Conservation (phyloP, 2,888 invertebrate genomes). For the Empis stercorea region DNA sequence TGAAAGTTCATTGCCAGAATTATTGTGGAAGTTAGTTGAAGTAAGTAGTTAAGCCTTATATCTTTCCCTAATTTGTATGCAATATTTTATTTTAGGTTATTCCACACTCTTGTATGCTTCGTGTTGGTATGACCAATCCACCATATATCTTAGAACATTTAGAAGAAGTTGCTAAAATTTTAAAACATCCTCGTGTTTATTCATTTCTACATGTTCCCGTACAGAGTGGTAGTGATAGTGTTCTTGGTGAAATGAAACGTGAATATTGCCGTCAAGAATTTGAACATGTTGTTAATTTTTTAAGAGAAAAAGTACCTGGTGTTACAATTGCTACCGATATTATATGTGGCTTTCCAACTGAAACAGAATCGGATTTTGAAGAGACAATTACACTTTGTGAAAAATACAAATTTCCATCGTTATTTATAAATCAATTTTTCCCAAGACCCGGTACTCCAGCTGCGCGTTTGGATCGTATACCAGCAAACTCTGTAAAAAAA, state of each 20-base stretch:
- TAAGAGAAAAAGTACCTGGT: constrained; percentile 70
- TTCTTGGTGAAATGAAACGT: constrained; percentile 88
- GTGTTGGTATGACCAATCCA: constrained; percentile 97
- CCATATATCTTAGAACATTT: constrained; percentile 95
- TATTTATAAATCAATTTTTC: constrained; percentile 98
- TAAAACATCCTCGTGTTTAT: constrained; percentile 82
- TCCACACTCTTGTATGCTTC: constrained; percentile 56
- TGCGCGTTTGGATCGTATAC: constrained; percentile 73
- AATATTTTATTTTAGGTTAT: constrained; percentile 19
- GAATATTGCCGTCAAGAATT: constrained; percentile 89
- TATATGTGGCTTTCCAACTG: constrained; percentile 97
- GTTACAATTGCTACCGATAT: constrained; percentile 95
- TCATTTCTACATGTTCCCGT: constrained; percentile 95
- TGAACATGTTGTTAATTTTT: constrained; percentile 71
- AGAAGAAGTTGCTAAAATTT: constrained; percentile 73
- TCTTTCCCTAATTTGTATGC: neutral
- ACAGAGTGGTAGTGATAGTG: constrained; percentile 92
- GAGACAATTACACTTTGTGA: constrained; percentile 72
- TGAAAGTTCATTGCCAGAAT: constrained; percentile 70
- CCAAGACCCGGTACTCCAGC: constrained; percentile 95
- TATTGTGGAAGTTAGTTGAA: constrained; percentile 74
- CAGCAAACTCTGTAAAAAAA: constrained; percentile 75
- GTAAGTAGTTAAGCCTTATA: constrained; percentile 38
- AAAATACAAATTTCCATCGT: constrained; percentile 78
- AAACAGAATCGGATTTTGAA: constrained; percentile 79